Evolutionary conservation across 2,113 vertebrate genomes (phyloP).

Genomic region (Anoura caudifer): DNA sequence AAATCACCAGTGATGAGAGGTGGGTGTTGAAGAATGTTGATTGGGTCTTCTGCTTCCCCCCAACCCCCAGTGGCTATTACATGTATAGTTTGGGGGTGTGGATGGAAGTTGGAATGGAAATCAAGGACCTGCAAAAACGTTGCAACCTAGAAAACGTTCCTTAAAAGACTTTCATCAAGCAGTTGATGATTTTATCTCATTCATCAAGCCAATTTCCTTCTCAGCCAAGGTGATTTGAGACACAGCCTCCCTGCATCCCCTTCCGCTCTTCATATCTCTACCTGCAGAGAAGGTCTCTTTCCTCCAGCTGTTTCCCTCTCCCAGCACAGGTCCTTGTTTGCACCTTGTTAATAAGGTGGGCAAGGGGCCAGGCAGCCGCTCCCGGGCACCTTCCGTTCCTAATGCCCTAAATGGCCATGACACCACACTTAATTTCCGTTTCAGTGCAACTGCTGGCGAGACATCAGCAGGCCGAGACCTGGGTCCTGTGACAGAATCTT

Average conservation of each 20-base stretch:
- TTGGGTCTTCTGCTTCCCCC: not conserved
- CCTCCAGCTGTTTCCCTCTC: slow-evolving; percentile 22
- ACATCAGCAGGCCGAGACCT: slow-evolving; percentile 67
- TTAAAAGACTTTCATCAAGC: not conserved
- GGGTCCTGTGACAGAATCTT: slow-evolving; percentile 70
- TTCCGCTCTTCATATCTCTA: slow-evolving; percentile 27
- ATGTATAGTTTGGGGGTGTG: not conserved
- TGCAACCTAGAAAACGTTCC: not conserved
- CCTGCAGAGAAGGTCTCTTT: slow-evolving; percentile 28
- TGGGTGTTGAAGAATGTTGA: not conserved
- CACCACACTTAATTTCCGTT: slow-evolving; percentile 59
- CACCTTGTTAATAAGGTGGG: slow-evolving; percentile 63
- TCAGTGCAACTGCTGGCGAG: slow-evolving; percentile 64
- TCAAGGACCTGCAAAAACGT: not conserved
- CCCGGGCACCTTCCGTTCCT: slow-evolving; percentile 14
- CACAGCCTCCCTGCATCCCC: not conserved
- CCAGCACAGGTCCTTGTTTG: slow-evolving; percentile 19
- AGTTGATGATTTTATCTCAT: slow-evolving; percentile 15
- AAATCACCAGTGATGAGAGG: not conserved
- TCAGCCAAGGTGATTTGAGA: slow-evolving; percentile 59
- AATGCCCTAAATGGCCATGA: slow-evolving; percentile 63
- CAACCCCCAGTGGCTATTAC: not conserved
- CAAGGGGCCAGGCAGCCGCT: slow-evolving; percentile 57
- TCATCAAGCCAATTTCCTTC: slow-evolving; percentile 64
- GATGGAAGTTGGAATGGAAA: not conserved